Evolutionary conservation across 1,140 invertebrate genomes (phyloP).

Genomic region (Sycophila sp.): DNA sequence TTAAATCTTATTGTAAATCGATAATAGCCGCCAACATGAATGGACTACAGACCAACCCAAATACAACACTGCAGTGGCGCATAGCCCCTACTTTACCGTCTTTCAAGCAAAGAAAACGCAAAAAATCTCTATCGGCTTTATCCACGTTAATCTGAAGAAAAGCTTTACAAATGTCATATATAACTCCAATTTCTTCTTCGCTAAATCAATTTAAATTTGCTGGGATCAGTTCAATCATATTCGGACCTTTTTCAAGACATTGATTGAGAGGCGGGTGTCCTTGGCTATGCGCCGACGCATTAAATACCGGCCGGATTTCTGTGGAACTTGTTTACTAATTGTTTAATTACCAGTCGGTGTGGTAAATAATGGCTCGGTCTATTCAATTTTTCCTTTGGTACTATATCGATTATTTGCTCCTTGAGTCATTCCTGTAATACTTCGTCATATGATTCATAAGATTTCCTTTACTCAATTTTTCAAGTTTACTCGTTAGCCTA

Average conservation of each 20-base stretch:
- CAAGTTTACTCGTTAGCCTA: neutral
- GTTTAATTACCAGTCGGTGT: conserved; percentile 38
- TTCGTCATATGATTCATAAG: neutral
- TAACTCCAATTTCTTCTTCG: neutral
- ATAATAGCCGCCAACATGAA: neutral
- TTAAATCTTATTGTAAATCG: neutral
- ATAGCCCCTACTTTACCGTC: neutral
- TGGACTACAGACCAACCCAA: neutral
- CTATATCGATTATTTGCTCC: conserved; percentile 34
- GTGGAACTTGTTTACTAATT: conserved; percentile 35
- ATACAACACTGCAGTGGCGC: neutral
- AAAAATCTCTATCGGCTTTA: neutral
- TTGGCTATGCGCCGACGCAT: conserved; percentile 39
- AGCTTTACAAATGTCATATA: neutral
- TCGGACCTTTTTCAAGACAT: neutral
- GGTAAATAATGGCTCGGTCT: conserved; percentile 22
- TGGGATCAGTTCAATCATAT: neutral
- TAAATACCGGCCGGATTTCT: conserved; percentile 43
- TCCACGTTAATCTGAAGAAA: neutral
- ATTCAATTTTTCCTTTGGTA: conserved; percentile 2
- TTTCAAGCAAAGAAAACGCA: neutral
- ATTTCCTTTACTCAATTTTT: neutral
- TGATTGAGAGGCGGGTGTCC: neutral
- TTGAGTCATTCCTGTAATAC: neutral
- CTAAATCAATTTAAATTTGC: neutral